Evolutionary conservation across 2,888 invertebrate species (phyloP).

Genomic region (Ormyrus thymus): DNA sequence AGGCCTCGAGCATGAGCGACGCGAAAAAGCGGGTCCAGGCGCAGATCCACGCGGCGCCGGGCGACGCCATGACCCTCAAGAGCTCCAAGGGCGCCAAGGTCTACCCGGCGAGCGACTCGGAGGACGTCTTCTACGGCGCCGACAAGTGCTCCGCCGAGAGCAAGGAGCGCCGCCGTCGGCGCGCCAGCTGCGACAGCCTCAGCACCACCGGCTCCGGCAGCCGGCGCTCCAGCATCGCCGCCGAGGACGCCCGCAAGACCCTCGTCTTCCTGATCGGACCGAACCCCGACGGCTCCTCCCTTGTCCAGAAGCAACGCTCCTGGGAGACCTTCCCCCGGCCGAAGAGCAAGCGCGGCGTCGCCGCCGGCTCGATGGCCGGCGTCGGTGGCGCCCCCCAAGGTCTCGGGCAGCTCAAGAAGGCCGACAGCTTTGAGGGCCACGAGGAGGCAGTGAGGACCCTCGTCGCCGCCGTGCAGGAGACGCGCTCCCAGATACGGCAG

Average conservation of each 20-base stretch:
- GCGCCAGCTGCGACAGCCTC: conserved; percentile 78
- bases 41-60: conserved; percentile 75
- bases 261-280: conserved; percentile 77
- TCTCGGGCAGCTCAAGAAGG: conserved; percentile 77
- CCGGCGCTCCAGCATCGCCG: conserved; percentile 76
- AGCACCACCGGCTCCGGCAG: conserved; percentile 77
- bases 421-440: conserved; percentile 83
- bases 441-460: conserved; percentile 82
- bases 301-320: conserved; percentile 79
- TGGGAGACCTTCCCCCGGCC: conserved; percentile 81
- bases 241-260: conserved; percentile 75
- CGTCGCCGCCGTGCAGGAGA: conserved; percentile 82
- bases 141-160: conserved; percentile 63
- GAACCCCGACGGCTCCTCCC: conserved; percentile 64
- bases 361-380: conserved; percentile 35
- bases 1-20: conserved; percentile 73
- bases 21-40: conserved; percentile 76
- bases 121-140: conserved; percentile 77
- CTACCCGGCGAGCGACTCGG: conserved; percentile 78
- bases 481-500: conserved; percentile 76
- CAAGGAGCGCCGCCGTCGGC: conserved; percentile 66
- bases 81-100: conserved; percentile 72
- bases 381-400: conserved; percentile 32
- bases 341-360: conserved; percentile 68
- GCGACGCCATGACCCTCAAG: conserved; percentile 33